Percentiles rank a stretch among this genome's conserved stretches.
phyloP scores from a whole-genome alignment of 35 echinoderm and acorn worm genomes.

The Chiridota heheva region DNA sequence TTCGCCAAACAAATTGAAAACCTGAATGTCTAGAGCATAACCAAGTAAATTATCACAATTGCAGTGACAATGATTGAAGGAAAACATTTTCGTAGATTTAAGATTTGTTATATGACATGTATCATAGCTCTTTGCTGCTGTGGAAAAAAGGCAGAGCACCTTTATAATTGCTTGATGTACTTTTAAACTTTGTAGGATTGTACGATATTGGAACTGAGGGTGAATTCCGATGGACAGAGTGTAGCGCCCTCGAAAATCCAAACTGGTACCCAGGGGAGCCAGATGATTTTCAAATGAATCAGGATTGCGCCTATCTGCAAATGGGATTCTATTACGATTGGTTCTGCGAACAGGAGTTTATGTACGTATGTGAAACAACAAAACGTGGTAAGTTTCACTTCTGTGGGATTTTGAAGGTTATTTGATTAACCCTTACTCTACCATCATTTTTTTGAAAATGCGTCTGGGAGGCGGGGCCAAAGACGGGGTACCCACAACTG shows the following conservation, averaged over 20 bases:
- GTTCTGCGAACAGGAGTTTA: conserved; percentile 49
- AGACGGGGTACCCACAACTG: not conserved
- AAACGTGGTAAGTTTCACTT: conserved; percentile 45
- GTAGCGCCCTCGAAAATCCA: conserved; percentile 36
- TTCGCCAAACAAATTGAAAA: too few relatives aligned
- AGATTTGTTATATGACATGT: too few relatives aligned
- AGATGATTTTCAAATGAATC: conserved; percentile 22
- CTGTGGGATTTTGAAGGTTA: not conserved
- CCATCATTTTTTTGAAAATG: too few relatives aligned
- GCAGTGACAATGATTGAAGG: too few relatives aligned
- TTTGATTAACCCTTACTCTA: too few relatives aligned
- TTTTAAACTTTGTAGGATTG: conserved; percentile 46
- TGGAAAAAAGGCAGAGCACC: not conserved
- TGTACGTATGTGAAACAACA: conserved; percentile 89
- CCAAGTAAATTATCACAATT: too few relatives aligned
- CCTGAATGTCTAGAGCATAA: too few relatives aligned
- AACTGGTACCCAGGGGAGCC: conserved; percentile 82
- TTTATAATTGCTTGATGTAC: not conserved
- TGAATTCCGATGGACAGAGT: conserved; percentile 77
- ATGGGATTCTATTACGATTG: conserved; percentile 68
- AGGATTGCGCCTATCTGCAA: conserved; percentile 70
- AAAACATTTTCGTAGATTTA: too few relatives aligned
- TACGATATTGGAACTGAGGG: conserved; percentile 66
- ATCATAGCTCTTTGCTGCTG: not conserved
- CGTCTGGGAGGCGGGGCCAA: too few relatives aligned